phyloP scores from a whole-genome alignment of 2,888 invertebrate species.

The Metallyticus violacea region DNA sequence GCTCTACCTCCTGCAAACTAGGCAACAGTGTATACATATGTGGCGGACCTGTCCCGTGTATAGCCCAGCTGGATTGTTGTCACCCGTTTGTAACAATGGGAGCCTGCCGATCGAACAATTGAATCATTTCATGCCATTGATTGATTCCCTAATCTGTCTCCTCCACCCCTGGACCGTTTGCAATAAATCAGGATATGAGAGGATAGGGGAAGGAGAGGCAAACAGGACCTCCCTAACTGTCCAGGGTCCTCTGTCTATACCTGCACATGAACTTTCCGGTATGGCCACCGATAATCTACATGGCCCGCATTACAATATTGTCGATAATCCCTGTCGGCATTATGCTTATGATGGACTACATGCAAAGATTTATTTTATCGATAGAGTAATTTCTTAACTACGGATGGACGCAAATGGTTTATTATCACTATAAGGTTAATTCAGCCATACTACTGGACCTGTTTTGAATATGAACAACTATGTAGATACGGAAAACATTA shows the following conservation, averaged over 20 bases:
- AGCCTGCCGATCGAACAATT: conserved; percentile 30
- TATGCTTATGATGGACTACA: neutral
- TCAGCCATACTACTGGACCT: neutral
- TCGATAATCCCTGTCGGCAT: neutral
- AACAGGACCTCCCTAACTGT: neutral
- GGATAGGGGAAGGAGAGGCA: conserved; percentile 7
- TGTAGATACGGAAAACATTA: too few species aligned
- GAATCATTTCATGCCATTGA: conserved; percentile 32
- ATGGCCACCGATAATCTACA: neutral
- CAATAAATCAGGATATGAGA: conserved; percentile 28
- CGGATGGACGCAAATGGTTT: neutral
- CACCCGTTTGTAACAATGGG: conserved; percentile 26
- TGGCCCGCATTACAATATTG: neutral
- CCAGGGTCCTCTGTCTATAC: neutral
- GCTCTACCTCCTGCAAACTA: neutral
- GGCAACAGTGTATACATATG: neutral
- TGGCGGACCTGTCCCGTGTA: neutral
- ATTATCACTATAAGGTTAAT: neutral
- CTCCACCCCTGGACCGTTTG: neutral
- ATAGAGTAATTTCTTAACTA: neutral
- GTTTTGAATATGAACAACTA: too few species aligned
- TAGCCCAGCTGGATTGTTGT: conserved; percentile 11
- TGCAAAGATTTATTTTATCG: neutral
- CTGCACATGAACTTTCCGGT: neutral
- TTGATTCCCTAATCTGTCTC: conserved; percentile 24